Evolutionary conservation across 1,140 invertebrate species (phyloP), one percentile per base, ranked within the genome.

Genomic region (Anastrepha ludens): DNA sequence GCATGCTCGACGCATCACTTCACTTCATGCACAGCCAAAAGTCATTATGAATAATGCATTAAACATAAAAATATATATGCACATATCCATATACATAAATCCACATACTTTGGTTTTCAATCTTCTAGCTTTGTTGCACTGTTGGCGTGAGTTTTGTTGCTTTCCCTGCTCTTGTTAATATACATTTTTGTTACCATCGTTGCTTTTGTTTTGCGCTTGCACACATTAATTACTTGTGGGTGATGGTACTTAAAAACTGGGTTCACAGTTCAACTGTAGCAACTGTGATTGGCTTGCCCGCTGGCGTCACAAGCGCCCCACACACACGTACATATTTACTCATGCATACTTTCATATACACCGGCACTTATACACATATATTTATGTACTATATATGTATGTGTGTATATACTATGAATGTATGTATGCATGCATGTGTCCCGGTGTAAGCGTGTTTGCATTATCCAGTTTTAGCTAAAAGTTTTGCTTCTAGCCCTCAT

Each of bases 11-110:
- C 70, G 15, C 8, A 29, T 6, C 74, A 81, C 47, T 81, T 81
- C 74, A 81, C 74, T 81, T 50, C 74, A 81, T 55, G 74, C 47
- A 81, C 44, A 50, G 74, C 74, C 74, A 81, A 81, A 81, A 81
- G 44, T 81, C 74, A 81, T 81, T 81, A 81, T 81, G 74, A 58
- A 81, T 81, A 81, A 81, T 81, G 74, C 20, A 81, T 81, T 74
- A 81, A 81, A 81, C 47, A 20, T 58, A 81, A n/a, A 81, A 58
- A 6, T 20, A 55, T 20, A 58, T n/a, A 47, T 50, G 17, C 65
- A 62, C 8, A 65, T 11, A 47, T n/a, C 15, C 4, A 44, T 6
- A n/a, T 29, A 67, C 29, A 67, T 39, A 39, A 1, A 67, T 15
- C 6, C 67, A 5, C 4, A 47, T 13, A 44, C 4, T 2, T 74